A percentile compares a stretch with the other conserved stretches of the same genome.
phyloP scores from a whole-genome alignment of 2,888 invertebrate genomes.

The Cataglyphis albicans region DNA sequence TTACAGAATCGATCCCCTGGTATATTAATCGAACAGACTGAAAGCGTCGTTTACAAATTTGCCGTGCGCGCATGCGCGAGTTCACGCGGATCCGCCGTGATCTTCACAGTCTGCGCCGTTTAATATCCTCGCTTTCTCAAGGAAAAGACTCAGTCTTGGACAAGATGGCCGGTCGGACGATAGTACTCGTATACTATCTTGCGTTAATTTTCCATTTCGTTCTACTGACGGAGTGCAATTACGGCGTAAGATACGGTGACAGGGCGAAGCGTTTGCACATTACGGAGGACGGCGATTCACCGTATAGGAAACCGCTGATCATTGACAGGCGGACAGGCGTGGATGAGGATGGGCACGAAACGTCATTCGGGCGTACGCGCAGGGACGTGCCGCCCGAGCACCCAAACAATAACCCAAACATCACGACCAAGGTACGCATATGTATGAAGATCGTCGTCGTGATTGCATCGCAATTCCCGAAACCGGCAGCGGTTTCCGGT shows the following conservation, averaged over 20 bases:
- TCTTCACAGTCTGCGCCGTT: background rate
- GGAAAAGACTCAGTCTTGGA: conserved; percentile 80
- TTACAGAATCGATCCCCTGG: too few relatives aligned
- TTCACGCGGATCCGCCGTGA: too few relatives aligned
- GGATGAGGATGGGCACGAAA: conserved; percentile 71
- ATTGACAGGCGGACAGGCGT: conserved; percentile 68
- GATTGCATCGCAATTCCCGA: conserved; percentile 23
- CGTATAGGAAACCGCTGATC: conserved; percentile 68
- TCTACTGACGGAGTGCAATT: conserved; percentile 76
- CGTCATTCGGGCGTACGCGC: conserved; percentile 78
- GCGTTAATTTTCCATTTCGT: conserved; percentile 78
- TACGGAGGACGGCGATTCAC: conserved; percentile 62
- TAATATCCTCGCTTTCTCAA: conserved; percentile 53
- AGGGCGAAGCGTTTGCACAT: conserved; percentile 76
- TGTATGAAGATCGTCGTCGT: background rate
- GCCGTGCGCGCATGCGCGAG: background rate
- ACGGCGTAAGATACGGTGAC: conserved; percentile 78
- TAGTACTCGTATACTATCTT: conserved; percentile 78
- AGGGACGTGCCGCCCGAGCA: conserved; percentile 70
- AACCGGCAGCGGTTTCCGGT: background rate
- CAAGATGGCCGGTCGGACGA: conserved; percentile 85
- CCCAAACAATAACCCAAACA: conserved; percentile 79
- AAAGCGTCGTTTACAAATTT: background rate
- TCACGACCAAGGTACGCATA: conserved; percentile 80
- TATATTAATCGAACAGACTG: background rate